Base-by-base conservation (phyloP, 2,797 vertebrate species). In the Sylvia borin region DNA sequence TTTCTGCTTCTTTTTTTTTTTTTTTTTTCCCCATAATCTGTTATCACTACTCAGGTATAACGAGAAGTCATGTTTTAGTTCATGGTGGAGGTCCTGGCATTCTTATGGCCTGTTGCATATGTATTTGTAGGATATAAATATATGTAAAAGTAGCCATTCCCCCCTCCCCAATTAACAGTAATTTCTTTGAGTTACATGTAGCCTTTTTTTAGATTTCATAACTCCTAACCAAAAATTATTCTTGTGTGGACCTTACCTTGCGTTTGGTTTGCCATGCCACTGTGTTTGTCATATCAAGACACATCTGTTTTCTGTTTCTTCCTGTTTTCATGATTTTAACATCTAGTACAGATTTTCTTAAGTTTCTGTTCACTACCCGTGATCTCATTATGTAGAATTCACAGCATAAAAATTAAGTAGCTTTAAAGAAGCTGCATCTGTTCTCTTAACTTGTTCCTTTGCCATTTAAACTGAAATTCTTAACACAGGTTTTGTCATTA, bases 331-430 rank as follows among this genome's bases (percentile, higher is more conserved):
- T 72, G 13, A 40, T 87, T 93, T 76, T 76, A 43, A 40, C 13
- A 8, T 60, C 24, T 65, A 0, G 32, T 42, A 34, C 7, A 40
- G 43, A 67, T 50, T 88, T 86, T 70, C 16, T 40, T 18, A 55
- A 83, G n/a, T 83, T 80, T 6, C 16, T 45, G 2, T 67, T 89
- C 40, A 27, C 43, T 58, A 29, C 6, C 4, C 0, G 0, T 62
- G 34, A 55, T 84, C 8, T 82, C 7, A 9, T 72, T 76, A 48
- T 10, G 16, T 79, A 45, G 32, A 91, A 76, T 79, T 73, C 22
- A 51, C 21, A 73, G 22, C 42, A 11, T 42, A 71, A 73, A 45
- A 14, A 66, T 74, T 57, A 15, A 0, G 13, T 88, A 42, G 34
- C 53, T 70, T 83, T 54, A 43, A 50, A 76, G 36, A 76, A 95